Evolutionary conservation across 2,888 invertebrate species (phyloP), one percentile per base, ranked within the genome.

Genomic region (Lamellibrachia satsuma): DNA sequence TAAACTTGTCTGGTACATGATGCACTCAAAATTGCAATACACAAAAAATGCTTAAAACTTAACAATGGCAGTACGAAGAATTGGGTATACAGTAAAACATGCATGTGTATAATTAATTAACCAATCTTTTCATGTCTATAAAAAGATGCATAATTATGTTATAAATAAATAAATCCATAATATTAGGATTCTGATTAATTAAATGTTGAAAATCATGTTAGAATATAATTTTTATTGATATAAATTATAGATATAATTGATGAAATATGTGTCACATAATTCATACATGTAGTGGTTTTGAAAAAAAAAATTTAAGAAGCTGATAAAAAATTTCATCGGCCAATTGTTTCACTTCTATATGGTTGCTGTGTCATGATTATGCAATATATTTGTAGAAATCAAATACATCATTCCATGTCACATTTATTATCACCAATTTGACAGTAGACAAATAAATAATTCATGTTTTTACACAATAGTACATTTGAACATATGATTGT

Each of bases 391-490:
- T 75, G 22, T 75, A 15, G 15, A 75, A 15, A 22, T 15, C 75
- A 75, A 75, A 75, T n/a, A 75, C 75, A 75, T 22, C 75, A 15
- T 75, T 75, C 75, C 75, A 75, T 75, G 75, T 22, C 75, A 75
- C 75, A 75, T 75, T 75, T 75, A 75, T 75, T 75, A 22, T 75
- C 75, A 75, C 75, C 75, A 15, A 75, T 75, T 75, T 75, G 22
- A 75, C 75, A 75, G 75, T 75, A 75, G 11, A 75, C 75, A 75
- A 75, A 75, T 75, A 75, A 75, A 75, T 75, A 75, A 75, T 75
- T 75, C 75, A 75, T 22, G 75, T 75, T 75, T 75, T 75, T 75
- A 75, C 75, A 75, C 75, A 75, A 75, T 75, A 75, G 75, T 75
- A 75, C 75, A 75, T 75, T 75, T 75, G 75, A 75, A 75, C 75